Base-by-base conservation (phyloP, 2,113 vertebrate species). In the Formicarius rufipectus region DNA sequence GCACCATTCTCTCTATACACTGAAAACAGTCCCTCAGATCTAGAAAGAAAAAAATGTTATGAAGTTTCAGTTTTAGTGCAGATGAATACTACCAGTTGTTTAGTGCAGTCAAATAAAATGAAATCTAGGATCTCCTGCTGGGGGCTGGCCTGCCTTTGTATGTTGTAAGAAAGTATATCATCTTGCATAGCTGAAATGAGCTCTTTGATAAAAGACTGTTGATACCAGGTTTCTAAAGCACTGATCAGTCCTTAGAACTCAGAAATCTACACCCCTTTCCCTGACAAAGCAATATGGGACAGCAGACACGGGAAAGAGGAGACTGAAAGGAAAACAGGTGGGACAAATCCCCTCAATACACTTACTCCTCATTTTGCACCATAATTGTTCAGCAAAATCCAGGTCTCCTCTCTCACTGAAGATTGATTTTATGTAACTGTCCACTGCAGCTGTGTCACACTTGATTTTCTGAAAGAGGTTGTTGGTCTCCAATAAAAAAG, bases 371-470 rank as follows among this genome's bases (percentile, higher is more conserved):
- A 99, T 98, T 90, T 96, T 98, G 94, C 98, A 98, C 99, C 99
- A 99, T 8, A 99, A 97, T 60, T 99, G 98, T 87, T 99, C 99
- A 40, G 98, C 98, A 96, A 99, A 99, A 96, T 99, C 99, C 35
- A 99, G 98, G 94, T 99, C 98, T 25, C 98, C 98, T 77, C 99
- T 97, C 71, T 98, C 98, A 76, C 97, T 97, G 84, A 98, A 96
- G 78, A 98, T 94, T 12, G 97, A 98, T 85, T 98, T 98, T 17
- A 99, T 98, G 33, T 98, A 97, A 33, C 95, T 93, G 45, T 98
- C 98, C 9, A 97, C 97, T 23, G 97, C 95, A 76, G 96, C 95
- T 13, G 94, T 77, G 31, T 99, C 98, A 12, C 93, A 87, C 50
- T 98, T 98, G 76, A 94, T 74, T 84, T 96, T 97, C 97, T 97